Evolutionary conservation across 2,113 vertebrate genomes (phyloP).

Genomic region (Puntigrus tetrazona): DNA sequence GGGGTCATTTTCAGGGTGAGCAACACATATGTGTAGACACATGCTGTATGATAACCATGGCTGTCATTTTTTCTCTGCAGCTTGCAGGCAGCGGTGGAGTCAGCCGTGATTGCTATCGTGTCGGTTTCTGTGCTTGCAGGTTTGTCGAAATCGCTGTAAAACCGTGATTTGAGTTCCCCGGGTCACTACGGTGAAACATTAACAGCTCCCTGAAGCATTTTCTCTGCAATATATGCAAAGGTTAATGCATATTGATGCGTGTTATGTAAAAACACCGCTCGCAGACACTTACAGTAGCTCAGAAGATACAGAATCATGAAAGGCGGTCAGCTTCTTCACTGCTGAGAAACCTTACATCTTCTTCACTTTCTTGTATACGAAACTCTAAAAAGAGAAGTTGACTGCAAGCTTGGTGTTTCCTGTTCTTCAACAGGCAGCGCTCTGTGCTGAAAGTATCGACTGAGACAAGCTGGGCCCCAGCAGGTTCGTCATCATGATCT

Average conservation of each 20-base stretch:
- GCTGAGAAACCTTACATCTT: slow-evolving; percentile 8
- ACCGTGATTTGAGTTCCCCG: neutral
- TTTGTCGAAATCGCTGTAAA: slow-evolving; percentile 13
- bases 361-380: neutral
- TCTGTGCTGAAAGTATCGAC: neutral
- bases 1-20: neutral
- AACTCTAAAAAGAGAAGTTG: slow-evolving; percentile 47
- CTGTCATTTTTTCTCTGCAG: neutral
- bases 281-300: neutral
- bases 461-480: neutral
- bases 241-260: neutral
- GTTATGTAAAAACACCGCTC: neutral
- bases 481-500: neutral
- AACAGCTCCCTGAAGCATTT: neutral
- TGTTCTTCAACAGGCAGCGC: neutral
- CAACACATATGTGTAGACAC: neutral
- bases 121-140: neutral
- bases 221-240: neutral
- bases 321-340: neutral
- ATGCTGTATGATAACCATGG: neutral
- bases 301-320: neutral
- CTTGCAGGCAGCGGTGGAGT: neutral
- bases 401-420: slow-evolving; percentile 28
- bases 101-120: neutral
- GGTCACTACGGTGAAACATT: neutral